Percentiles rank a stretch among this genome's conserved stretches.
Conservation (phyloP, 2,113 vertebrate genomes). For the Zonotrichia leucophrys region DNA sequence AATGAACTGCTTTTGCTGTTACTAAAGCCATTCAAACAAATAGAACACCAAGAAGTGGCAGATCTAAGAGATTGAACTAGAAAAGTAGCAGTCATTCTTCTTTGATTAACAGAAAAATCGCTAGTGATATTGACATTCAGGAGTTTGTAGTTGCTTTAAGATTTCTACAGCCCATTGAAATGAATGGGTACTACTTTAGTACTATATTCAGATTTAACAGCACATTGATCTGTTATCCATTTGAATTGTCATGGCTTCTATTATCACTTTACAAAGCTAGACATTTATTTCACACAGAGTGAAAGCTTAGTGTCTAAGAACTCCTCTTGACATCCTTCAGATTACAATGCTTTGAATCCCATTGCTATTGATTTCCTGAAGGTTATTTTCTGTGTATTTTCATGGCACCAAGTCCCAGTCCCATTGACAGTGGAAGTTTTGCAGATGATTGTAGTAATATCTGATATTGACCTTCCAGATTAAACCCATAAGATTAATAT, state of each 20-base stretch:
- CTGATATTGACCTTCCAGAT: background rate
- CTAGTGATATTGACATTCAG: background rate
- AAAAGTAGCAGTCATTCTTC: background rate
- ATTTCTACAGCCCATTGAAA: background rate
- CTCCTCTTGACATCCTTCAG: background rate
- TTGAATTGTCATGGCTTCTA: background rate
- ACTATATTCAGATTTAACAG: background rate
- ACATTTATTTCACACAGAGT: background rate
- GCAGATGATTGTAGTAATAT: background rate
- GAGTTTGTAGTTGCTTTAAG: background rate
- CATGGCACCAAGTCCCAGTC: background rate
- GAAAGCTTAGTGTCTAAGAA: background rate
- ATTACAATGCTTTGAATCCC: background rate
- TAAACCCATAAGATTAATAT: background rate
- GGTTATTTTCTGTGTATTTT: background rate
- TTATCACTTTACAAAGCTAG: background rate
- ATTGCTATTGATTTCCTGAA: background rate
- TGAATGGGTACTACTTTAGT: background rate
- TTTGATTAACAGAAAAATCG: constrained; percentile 32
- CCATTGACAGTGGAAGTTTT: background rate
- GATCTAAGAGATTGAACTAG: background rate
- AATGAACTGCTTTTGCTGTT: background rate
- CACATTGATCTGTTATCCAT: background rate
- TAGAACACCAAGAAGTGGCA: background rate
- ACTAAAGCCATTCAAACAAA: background rate